Percentiles rank a stretch among this genome's conserved stretches.
phyloP scores from a whole-genome alignment of 2,797 vertebrate genomes.

The Staurois parvus region DNA sequence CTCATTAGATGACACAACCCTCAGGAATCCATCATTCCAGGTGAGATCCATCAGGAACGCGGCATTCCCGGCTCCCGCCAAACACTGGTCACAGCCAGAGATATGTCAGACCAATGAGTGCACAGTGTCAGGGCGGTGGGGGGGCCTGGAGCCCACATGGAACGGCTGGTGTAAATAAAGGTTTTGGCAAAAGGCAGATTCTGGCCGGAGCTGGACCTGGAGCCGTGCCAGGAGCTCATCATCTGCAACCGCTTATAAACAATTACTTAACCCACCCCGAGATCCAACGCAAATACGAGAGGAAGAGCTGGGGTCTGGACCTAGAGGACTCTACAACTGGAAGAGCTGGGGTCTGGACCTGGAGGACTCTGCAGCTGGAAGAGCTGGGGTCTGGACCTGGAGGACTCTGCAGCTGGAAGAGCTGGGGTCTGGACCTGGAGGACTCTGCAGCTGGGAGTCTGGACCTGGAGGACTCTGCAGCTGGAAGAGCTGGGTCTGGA shows the following conservation, averaged over 20 bases:
- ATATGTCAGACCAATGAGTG: background rate
- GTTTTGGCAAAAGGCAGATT: background rate
- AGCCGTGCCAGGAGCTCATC: background rate
- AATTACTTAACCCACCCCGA: background rate
- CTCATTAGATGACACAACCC: background rate
- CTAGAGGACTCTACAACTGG: background rate
- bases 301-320: background rate
- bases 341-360: background rate
- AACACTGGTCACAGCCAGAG: background rate
- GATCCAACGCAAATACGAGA: background rate
- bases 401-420: background rate
- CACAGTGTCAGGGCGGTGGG: background rate
- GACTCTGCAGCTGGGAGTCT: background rate
- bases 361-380: background rate
- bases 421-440: no score
- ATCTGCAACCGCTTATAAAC: conserved; percentile 2
- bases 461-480: background rate
- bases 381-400: background rate
- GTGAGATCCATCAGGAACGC: background rate
- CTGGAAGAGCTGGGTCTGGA: background rate
- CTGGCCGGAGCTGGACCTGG: conserved; percentile 3
- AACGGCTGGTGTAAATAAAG: background rate
- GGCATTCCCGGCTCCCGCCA: background rate
- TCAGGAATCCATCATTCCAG: background rate
- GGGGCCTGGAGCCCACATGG: no score